Conservation (phyloP, 92 coral and sea anemone species). For the Epizoanthus rinbou region DNA sequence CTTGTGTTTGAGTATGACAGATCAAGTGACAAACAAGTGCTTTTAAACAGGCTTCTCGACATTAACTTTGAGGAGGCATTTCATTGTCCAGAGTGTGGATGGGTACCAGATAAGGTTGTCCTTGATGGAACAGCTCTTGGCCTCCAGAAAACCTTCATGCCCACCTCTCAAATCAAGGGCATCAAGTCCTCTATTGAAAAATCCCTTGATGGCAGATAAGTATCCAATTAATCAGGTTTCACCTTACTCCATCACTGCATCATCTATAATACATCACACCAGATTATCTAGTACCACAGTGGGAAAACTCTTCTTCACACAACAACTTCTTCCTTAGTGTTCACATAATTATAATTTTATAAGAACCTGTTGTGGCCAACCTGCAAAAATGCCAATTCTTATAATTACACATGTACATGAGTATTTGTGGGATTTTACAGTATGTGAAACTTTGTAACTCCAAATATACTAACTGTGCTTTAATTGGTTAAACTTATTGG, state of each 20-base stretch:
- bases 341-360: too few species aligned
- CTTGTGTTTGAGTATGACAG: too few species aligned
- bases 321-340: too few species aligned
- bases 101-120: slow-evolving; percentile 12
- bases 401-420: too few species aligned
- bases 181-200: not conserved
- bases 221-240: not conserved
- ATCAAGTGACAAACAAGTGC: not conserved
- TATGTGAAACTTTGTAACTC: not conserved
- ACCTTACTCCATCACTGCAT: not conserved
- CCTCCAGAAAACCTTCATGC: slow-evolving; percentile 28
- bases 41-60: not conserved
- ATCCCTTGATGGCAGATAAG: slow-evolving; percentile 36
- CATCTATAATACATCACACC: too few species aligned
- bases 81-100: slow-evolving; percentile 29
- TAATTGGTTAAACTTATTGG: too few species aligned
- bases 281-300: too few species aligned
- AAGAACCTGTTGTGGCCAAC: too few species aligned
- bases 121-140: slow-evolving; percentile 43
- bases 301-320: too few species aligned
- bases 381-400: too few species aligned
- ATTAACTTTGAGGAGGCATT: slow-evolving; percentile 9
- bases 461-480: not conserved
- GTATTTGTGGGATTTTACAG: not conserved
- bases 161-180: slow-evolving; percentile 3